phyloP scores from a whole-genome alignment of 2,888 invertebrate species.

The Suillia variegata region DNA sequence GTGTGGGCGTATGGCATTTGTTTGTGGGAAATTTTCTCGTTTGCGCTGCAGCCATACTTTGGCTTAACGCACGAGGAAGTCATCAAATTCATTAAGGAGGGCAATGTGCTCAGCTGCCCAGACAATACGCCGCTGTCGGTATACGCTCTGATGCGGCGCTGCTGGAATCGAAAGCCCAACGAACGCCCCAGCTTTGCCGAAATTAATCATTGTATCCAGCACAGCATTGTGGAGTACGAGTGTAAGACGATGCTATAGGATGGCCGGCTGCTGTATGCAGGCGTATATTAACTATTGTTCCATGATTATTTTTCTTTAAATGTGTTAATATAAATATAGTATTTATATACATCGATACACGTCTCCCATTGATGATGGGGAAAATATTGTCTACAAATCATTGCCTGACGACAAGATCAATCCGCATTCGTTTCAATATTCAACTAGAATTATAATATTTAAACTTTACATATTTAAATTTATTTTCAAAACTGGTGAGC shows the following conservation, averaged over 20 bases:
- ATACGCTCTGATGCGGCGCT: slow-evolving; percentile 91
- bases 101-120: slow-evolving; percentile 87
- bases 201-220: slow-evolving; percentile 79
- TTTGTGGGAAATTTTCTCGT: slow-evolving; percentile 96
- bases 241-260: slow-evolving; percentile 56
- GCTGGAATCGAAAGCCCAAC: slow-evolving; percentile 87
- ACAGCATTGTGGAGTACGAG: slow-evolving; percentile 64
- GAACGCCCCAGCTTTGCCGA: slow-evolving; percentile 85
- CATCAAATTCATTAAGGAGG: slow-evolving; percentile 91
- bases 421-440: too few relatives aligned
- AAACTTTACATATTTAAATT: too few relatives aligned
- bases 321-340: slow-evolving; percentile 6
- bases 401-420: too few relatives aligned
- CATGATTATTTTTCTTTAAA: slow-evolving; percentile 14
- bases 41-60: slow-evolving; percentile 94
- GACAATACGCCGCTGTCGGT: slow-evolving; percentile 86
- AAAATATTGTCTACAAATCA: too few relatives aligned
- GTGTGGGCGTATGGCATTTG: slow-evolving; percentile 98
- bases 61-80: slow-evolving; percentile 98
- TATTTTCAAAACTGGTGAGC: too few relatives aligned
- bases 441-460: too few relatives aligned
- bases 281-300: slow-evolving; percentile 1
- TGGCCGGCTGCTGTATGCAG: neutral
- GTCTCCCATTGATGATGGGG: slow-evolving; percentile 17
- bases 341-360: neutral